Conservation (phyloP, 2,797 vertebrate species). For the Poecile montanus region DNA sequence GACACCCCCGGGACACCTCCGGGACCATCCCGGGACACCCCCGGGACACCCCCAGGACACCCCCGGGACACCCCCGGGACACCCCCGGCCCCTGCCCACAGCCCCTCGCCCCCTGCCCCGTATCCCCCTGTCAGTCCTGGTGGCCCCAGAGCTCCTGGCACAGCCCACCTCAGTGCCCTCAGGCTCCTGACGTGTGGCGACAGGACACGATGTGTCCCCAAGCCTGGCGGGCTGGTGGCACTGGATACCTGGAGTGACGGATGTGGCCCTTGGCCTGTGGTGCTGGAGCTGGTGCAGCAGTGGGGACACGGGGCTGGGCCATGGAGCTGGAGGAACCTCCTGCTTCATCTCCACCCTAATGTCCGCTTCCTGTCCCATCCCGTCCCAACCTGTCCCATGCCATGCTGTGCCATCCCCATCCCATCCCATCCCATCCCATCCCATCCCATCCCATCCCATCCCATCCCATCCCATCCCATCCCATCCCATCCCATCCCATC, state of each 20-base stretch:
- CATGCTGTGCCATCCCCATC: not conserved
- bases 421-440: not conserved
- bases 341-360: not conserved
- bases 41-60: too few species aligned
- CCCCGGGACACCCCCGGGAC: too few species aligned
- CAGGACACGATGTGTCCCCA: not conserved
- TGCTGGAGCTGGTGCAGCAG: not conserved
- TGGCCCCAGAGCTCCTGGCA: not conserved
- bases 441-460: not conserved
- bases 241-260: not conserved
- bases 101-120: not conserved
- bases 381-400: not conserved
- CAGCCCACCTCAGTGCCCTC: not conserved
- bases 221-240: not conserved
- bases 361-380: not conserved
- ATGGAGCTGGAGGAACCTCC: not conserved
- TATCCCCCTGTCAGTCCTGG: not conserved
- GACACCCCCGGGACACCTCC: too few species aligned
- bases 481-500: too few species aligned
- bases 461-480: too few species aligned
- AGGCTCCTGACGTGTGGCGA: not conserved
- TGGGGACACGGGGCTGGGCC: not conserved
- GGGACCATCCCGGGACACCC: too few species aligned
- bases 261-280: not conserved
- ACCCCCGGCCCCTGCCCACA: too few species aligned